A percentile compares a stretch with the other conserved stretches of the same genome.
Evolutionary conservation across 2,113 vertebrate genomes (phyloP).

Genomic region (Trogon melanurus): DNA sequence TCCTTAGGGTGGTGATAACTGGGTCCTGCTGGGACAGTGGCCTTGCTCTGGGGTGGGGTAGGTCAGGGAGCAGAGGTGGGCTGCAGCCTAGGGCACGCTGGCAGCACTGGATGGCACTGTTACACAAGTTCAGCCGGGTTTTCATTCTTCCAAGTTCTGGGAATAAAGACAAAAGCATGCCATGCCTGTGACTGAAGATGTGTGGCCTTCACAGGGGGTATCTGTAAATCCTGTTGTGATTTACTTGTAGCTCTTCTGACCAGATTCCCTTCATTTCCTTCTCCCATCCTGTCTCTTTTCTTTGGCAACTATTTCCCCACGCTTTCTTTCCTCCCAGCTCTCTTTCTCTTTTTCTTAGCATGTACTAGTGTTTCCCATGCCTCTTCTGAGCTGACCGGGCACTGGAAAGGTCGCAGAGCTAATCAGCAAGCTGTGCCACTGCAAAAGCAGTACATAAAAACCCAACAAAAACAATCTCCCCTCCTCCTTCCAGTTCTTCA

Average conservation of each 20-base stretch:
- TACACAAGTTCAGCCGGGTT: not conserved
- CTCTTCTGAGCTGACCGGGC: not conserved
- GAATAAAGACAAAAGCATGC: not conserved
- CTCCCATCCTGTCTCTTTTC: not conserved
- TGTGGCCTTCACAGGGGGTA: not conserved
- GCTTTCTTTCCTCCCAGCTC: not conserved
- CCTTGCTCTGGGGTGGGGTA: not conserved
- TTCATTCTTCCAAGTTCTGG: not conserved
- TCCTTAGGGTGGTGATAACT: not conserved
- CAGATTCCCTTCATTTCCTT: not conserved
- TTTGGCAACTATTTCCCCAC: not conserved
- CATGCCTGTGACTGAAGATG: not conserved
- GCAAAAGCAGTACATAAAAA: not conserved
- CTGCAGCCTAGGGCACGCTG: not conserved
- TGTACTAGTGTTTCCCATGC: not conserved
- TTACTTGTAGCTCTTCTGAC: not conserved
- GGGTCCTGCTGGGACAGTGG: not conserved
- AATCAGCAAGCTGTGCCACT: not conserved
- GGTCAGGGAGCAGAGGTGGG: not conserved
- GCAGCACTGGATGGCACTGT: slow-evolving; percentile 24
- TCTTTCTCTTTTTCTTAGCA: not conserved
- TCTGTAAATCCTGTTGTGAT: not conserved
- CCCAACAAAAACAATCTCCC: not conserved
- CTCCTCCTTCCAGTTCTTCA: not conserved
- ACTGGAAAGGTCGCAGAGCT: not conserved